These are phyloP conservation scores for Argopecten irradians DNA, from an alignment of 1,140 invertebrate species.

Conservation along the genomic window DNA sequence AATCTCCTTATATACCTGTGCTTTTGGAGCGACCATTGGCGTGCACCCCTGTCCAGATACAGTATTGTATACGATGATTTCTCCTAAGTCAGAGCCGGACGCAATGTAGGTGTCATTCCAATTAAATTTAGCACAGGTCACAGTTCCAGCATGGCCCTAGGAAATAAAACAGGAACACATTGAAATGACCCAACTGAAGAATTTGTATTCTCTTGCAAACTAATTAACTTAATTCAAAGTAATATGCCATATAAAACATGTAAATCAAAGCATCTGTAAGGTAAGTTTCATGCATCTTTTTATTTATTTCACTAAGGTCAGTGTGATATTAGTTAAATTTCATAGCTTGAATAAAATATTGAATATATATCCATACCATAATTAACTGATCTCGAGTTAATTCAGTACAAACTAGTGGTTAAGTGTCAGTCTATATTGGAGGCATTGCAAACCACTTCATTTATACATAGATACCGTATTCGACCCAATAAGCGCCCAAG, in stretches of 20 bases:
- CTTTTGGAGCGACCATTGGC: slow-evolving; percentile 68
- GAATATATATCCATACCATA: no score
- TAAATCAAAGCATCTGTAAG: background rate
- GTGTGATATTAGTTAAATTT: background rate
- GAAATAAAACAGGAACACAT: slow-evolving; percentile 35
- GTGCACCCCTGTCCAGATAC: slow-evolving; percentile 69
- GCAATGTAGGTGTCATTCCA: slow-evolving; percentile 73
- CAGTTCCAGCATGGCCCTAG: slow-evolving; percentile 70
- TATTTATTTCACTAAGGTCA: background rate
- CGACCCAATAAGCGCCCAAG: no score
- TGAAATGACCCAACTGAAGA: background rate
- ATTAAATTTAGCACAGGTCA: slow-evolving; percentile 71
- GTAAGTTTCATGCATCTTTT: background rate
- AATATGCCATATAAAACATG: background rate
- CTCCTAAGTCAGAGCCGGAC: slow-evolving; percentile 71
- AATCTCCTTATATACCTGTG: slow-evolving; percentile 60
- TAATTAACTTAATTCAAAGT: background rate
- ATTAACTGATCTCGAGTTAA: no score
- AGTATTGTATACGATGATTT: slow-evolving; percentile 74
- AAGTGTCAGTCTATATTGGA: no score
- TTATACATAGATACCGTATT: no score
- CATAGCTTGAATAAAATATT: background rate
- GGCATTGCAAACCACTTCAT: no score
- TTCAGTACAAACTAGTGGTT: no score
- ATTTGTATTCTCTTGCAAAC: background rate